A percentile compares a stretch with the other conserved stretches of the same genome.
These are phyloP conservation scores for Campoletis sonorensis DNA, from an alignment of 1,140 invertebrate genomes.

Conservation along the genomic window DNA sequence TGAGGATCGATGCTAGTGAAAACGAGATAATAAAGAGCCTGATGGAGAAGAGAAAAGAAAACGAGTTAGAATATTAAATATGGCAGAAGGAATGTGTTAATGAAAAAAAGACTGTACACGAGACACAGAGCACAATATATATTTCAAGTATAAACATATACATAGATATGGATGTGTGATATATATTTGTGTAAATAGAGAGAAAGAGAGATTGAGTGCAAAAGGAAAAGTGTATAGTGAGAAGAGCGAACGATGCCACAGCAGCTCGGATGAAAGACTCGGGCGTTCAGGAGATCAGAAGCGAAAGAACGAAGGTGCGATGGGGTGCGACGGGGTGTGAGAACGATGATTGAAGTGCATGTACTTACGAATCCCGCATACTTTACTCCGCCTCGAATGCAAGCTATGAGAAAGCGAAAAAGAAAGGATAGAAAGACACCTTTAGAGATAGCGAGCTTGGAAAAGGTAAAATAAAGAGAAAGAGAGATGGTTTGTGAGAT, in stretches of 20 bases:
- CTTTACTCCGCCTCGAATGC: conserved; percentile 62
- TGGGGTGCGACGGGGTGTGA: conserved; percentile 64
- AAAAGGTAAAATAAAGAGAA: not conserved
- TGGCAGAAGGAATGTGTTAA: conserved; percentile 21
- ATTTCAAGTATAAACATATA: not conserved
- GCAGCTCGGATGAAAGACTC: conserved; percentile 61
- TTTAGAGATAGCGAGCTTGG: conserved; percentile 9
- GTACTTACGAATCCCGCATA: conserved; percentile 67
- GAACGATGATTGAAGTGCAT: conserved; percentile 74
- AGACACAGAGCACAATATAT: conserved; percentile 33
- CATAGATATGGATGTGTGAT: conserved; percentile 34
- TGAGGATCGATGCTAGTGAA: not conserved
- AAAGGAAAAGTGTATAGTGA: conserved; percentile 19
- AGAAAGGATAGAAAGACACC: conserved; percentile 27
- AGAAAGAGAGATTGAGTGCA: conserved; percentile 14
- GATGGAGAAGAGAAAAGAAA: conserved; percentile 48
- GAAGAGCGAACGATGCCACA: conserved; percentile 49
- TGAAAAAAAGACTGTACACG: conserved; percentile 43
- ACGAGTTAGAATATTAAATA: conserved; percentile 28
- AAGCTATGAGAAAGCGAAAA: conserved; percentile 35
- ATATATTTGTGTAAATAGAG: conserved; percentile 33
- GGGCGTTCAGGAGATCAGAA: conserved; percentile 64
- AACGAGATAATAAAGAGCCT: not conserved
- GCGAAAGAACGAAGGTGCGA: conserved; percentile 67
- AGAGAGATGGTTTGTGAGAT: conserved; percentile 1